phyloP scores from a whole-genome alignment of 1,140 invertebrate genomes.

The Mizuhopecten yessoensis region DNA sequence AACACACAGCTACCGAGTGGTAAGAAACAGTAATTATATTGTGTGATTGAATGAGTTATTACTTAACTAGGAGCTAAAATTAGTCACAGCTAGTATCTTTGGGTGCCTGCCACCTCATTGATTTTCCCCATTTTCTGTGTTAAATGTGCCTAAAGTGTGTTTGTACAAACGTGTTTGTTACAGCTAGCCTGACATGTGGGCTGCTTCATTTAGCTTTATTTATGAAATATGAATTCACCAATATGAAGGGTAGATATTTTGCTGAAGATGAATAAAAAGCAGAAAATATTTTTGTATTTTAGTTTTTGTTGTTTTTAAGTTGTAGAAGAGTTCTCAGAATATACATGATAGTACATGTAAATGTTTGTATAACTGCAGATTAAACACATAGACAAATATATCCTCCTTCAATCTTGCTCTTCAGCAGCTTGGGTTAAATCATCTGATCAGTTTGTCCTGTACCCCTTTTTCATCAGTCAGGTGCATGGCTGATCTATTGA shows the following conservation, averaged over 20 bases:
- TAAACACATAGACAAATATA: too few relatives aligned
- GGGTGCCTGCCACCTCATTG: background rate
- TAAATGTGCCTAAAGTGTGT: slow-evolving; percentile 1
- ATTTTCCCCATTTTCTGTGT: background rate
- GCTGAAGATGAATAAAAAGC: slow-evolving; percentile 14
- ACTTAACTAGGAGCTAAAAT: background rate
- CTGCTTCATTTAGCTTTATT: slow-evolving; percentile 34
- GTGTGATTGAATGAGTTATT: too few relatives aligned
- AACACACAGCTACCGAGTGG: too few relatives aligned
- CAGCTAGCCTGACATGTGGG: background rate
- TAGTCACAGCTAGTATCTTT: background rate
- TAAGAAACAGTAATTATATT: too few relatives aligned
- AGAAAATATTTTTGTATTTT: background rate
- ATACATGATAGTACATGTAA: too few relatives aligned
- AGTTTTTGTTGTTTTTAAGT: background rate
- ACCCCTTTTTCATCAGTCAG: too few relatives aligned
- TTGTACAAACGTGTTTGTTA: slow-evolving; percentile 4
- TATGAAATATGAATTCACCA: slow-evolving; percentile 19
- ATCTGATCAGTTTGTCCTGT: too few relatives aligned
- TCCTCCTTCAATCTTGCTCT: too few relatives aligned
- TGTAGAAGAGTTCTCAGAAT: too few relatives aligned
- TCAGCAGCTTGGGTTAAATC: too few relatives aligned
- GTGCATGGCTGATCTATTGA: too few relatives aligned
- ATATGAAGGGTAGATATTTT: slow-evolving; percentile 39
- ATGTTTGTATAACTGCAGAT: too few relatives aligned